phyloP scores from a whole-genome alignment of 35 echinoderm and acorn worm genomes.

The Stichopus chloronotus region DNA sequence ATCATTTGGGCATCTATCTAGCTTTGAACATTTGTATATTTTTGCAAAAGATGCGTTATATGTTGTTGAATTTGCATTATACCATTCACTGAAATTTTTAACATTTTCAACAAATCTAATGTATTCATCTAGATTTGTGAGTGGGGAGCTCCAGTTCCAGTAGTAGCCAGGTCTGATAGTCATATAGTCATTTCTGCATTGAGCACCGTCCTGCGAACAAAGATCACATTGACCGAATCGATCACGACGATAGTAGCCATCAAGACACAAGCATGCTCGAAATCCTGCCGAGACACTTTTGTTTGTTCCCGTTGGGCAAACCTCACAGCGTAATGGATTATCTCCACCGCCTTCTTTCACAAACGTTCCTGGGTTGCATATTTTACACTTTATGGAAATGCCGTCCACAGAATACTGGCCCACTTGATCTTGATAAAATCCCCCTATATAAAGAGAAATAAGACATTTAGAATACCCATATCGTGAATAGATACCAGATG shows the following conservation, averaged over 20 bases:
- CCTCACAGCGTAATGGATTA: slow-evolving; percentile 26
- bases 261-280: slow-evolving; percentile 55
- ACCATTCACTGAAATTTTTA: not conserved
- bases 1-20: not conserved
- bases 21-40: not conserved
- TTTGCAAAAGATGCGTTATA: slow-evolving; percentile 24
- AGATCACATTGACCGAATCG: slow-evolving; percentile 20
- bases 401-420: not conserved
- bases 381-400: not conserved
- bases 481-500: too few relatives aligned
- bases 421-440: slow-evolving; percentile 60
- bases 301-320: slow-evolving; percentile 55
- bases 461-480: too few relatives aligned
- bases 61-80: not conserved
- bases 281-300: slow-evolving; percentile 16
- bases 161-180: slow-evolving; percentile 41
- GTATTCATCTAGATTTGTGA: too few relatives aligned
- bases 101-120: slow-evolving; percentile 19
- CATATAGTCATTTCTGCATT: slow-evolving; percentile 31
- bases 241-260: slow-evolving; percentile 42
- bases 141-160: too few relatives aligned
- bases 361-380: slow-evolving; percentile 64
- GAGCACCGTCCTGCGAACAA: not conserved
- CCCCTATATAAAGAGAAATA: too few relatives aligned
- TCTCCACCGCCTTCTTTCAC: not conserved